Evolutionary conservation across 1,140 invertebrate species (phyloP), one percentile per base, ranked within the genome.

Genomic region (Bicyclus anynana): DNA sequence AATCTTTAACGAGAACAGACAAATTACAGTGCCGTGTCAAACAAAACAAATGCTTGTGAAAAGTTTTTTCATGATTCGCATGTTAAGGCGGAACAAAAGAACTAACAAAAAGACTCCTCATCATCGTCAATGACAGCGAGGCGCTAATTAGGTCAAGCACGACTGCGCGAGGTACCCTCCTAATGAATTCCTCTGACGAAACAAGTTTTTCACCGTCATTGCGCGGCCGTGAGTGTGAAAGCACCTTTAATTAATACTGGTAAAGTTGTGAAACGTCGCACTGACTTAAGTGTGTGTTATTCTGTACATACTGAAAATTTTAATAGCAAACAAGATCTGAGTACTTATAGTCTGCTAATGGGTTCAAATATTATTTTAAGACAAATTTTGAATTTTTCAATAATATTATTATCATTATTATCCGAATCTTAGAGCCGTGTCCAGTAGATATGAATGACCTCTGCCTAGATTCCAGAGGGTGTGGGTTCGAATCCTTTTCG

Each of bases 141-240:
- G 27, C 51, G 27, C 40, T 53, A 53, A 53, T 53, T 53, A 53
- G 51, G 51, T 53, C 51, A 53, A 53, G 51, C 51, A 27, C 13
- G 51, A 40, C 17, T 53, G 14, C 51, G 13, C 51, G 26, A 42
- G 51, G 21, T 23, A 17, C 50, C 51, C 27, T 44, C 38, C 26
- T 53, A 53, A 53, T 44, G 51, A 53, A 53, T 44, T 44, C 40
- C 51, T 53, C 51, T 53, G 51, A 53, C 27, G 38, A 44, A 53
- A 53, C 51, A 44, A 44, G 18, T 20, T 53, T 53, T 42, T 42
- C 27, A 53, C 21, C 51, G 26, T 23, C 38, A 53, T 53, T 53
- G 38, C 40, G 23, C 51, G 26, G 38, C 38, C 40, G 16, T 38
- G 37, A 38, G 18, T 44, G 18, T 44, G 40, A 44, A 18, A 20